Percentiles rank a stretch among this genome's conserved stretches.
Conservation (phyloP, 2,888 invertebrate genomes). For the Amiota mariae region DNA sequence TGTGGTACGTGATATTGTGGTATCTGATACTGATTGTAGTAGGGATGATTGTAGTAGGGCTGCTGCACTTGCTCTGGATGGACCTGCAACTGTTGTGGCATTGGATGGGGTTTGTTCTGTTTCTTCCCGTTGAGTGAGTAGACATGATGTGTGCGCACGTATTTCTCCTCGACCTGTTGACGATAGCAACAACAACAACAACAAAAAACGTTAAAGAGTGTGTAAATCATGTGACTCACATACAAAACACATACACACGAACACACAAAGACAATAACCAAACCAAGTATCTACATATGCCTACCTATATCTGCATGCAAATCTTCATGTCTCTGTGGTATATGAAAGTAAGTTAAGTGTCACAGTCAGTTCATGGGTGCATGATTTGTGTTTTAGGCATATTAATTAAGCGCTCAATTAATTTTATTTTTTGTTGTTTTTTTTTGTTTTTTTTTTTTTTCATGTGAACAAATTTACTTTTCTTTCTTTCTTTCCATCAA, state of each 20-base stretch:
- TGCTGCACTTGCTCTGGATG: slow-evolving; percentile 62
- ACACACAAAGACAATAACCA: slow-evolving; percentile 43
- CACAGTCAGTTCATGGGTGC: no score
- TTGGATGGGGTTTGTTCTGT: slow-evolving; percentile 59
- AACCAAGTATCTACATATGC: background rate
- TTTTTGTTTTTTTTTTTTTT: no score
- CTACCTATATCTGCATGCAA: no score
- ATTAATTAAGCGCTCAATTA: slow-evolving; percentile 14
- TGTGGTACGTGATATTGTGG: slow-evolving; percentile 64
- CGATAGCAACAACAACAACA: background rate
- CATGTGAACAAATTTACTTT: no score
- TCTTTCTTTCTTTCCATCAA: no score
- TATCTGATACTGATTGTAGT: slow-evolving; percentile 60
- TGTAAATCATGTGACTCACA: slow-evolving; percentile 17
- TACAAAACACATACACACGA: slow-evolving; percentile 28
- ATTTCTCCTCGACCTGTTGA: slow-evolving; percentile 72
- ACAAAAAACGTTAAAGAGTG: no score
- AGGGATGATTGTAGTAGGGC: slow-evolving; percentile 59
- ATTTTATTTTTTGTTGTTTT: no score
- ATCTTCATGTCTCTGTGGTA: background rate
- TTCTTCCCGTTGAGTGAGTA: slow-evolving; percentile 69
- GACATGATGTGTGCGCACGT: slow-evolving; percentile 71
- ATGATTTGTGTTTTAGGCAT: background rate
- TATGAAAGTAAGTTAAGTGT: no score
- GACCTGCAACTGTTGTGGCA: slow-evolving; percentile 60